Base-by-base conservation (phyloP, 2,797 vertebrate species). In the Taeniopygia guttata region DNA sequence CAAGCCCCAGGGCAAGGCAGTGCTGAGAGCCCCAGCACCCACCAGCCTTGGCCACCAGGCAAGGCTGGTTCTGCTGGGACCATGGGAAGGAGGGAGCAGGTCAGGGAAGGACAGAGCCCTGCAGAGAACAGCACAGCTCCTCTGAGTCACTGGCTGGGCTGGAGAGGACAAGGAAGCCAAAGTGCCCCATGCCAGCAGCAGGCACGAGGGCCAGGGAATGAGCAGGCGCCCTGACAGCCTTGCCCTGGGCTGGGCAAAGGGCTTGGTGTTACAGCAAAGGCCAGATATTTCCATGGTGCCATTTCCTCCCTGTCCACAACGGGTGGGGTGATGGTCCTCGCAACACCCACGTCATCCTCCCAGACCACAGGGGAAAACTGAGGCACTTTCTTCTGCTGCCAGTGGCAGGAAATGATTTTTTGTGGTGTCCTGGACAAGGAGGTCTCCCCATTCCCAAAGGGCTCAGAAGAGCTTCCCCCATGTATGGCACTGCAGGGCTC, bases 81-180 rank as follows among this genome's bases (percentile, higher is more conserved):
- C 40, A 14, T 5, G 16, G 70, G 51, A 72, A 84, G 64, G 43
- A 76, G 51, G 70, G 70, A 84, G 52, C 5, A 5, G 90, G 80
- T 95, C 82, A 84, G 66, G 48, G 45, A 59, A 81, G 78, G 83
- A 90, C 49, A 64, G 77, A 69, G 94, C 45, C 36, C 29, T 21
- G 34, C 13, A 9, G 88, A 69, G 88, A 60, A 79, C 29, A 89
- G 86, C 52, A 51, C 77, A 73, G 74, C 80, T 85, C 72, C 58
- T 94, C 80, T 79, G 78, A 90, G 76, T 94, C 91, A 93, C 87
- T 26, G 34, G 9, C 87, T 72, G 52, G 34, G 59, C 76, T 5
- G 5, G 38, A 52, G 87, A 91, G 46, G 62, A 89, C 51, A 48
- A 90, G 62, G 82, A 70, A 81, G 82, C 56, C 85, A 87, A 86